Percentiles rank a stretch among this genome's conserved stretches.
Conservation (phyloP, 2,888 invertebrate species). For the Patella ulyssiponensis region DNA sequence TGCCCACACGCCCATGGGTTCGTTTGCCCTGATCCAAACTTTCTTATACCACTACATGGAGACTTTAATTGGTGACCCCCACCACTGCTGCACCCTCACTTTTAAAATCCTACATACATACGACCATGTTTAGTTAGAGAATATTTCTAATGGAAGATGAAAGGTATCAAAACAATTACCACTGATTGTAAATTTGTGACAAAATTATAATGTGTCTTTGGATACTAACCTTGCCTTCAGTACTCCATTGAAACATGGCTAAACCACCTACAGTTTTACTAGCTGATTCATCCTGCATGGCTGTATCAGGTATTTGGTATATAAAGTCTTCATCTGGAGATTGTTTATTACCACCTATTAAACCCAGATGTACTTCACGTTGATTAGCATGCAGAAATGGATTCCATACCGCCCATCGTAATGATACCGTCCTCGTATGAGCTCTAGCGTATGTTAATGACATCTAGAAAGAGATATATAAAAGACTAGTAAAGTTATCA, state of each 20-base stretch:
- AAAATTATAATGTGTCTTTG: background rate
- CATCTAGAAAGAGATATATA: constrained; percentile 34
- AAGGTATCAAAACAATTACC: background rate
- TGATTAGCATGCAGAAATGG: constrained; percentile 65
- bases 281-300: constrained; percentile 54
- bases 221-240: constrained; percentile 41
- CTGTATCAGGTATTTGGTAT: constrained; percentile 66
- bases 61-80: too few relatives aligned
- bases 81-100: too few relatives aligned
- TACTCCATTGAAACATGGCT: constrained; percentile 54
- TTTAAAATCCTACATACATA: too few relatives aligned
- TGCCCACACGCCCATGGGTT: too few relatives aligned
- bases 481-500: too few relatives aligned
- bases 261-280: constrained; percentile 57
- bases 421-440: constrained; percentile 57
- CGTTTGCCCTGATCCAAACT: too few relatives aligned
- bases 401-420: constrained; percentile 73
- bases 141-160: background rate
- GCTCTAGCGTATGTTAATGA: constrained; percentile 50
- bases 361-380: constrained; percentile 53
- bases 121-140: constrained; percentile 23
- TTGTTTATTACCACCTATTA: constrained; percentile 70
- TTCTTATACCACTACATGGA: too few relatives aligned
- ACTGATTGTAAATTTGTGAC: background rate
- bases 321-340: constrained; percentile 72